phyloP scores from a whole-genome alignment of 1,140 invertebrate species.

The Calephelis nemesis region DNA sequence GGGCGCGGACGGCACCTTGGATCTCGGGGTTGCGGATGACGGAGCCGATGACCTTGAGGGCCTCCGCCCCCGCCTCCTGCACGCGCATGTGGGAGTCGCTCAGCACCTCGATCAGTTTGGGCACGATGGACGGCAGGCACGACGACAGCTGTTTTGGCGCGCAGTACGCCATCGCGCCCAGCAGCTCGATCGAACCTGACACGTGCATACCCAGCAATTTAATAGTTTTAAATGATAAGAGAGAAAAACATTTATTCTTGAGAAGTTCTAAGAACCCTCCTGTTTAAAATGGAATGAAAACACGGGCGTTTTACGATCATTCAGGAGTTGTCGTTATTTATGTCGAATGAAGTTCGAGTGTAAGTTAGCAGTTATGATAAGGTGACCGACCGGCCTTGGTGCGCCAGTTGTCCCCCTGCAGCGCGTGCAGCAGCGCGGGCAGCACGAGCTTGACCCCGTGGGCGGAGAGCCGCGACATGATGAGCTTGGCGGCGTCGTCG shows the following conservation, averaged over 20 bases:
- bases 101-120: constrained; percentile 98
- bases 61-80: constrained; percentile 97
- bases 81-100: constrained; percentile 99
- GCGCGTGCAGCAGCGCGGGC: constrained; percentile 92
- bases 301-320: too few relatives aligned
- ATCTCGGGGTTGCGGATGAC: constrained; percentile 99
- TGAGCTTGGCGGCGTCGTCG: constrained; percentile 95
- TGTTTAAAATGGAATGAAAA: too few relatives aligned
- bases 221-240: too few relatives aligned
- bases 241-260: too few relatives aligned
- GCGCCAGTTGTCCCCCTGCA: constrained; percentile 99
- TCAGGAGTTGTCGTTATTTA: too few relatives aligned
- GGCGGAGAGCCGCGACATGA: constrained; percentile 97
- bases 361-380: too few relatives aligned
- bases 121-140: constrained; percentile 98
- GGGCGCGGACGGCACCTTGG: constrained; percentile 81
- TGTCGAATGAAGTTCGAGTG: too few relatives aligned
- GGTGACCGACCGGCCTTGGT: constrained; percentile 92
- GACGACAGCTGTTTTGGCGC: constrained; percentile 99
- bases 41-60: constrained; percentile 97
- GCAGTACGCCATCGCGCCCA: constrained; percentile 98
- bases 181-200: constrained; percentile 94
- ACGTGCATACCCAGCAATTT: too few relatives aligned
- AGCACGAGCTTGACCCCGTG: constrained; percentile 98
- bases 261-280: too few relatives aligned